Percentiles rank a stretch among this genome's conserved stretches.
phyloP scores from a whole-genome alignment of 2,888 invertebrate genomes.

The Bellardia bayeri region DNA sequence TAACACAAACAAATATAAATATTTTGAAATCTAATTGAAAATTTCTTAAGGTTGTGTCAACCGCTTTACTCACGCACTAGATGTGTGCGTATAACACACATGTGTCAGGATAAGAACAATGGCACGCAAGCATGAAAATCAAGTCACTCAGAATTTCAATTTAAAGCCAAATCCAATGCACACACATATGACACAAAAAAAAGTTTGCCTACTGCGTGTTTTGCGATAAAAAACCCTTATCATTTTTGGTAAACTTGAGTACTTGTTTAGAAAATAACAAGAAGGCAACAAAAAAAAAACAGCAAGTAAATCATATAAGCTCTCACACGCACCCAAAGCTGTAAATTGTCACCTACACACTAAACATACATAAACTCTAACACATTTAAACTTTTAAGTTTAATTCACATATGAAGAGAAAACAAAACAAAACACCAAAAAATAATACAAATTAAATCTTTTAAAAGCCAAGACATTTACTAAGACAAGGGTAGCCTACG shows the following conservation, averaged over 20 bases:
- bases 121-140: slow-evolving; percentile 61
- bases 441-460: slow-evolving; percentile 69
- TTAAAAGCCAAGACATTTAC: slow-evolving; percentile 63
- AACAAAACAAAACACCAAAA: slow-evolving; percentile 5
- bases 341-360: slow-evolving; percentile 65
- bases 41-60: slow-evolving; percentile 60
- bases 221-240: slow-evolving; percentile 79
- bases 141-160: slow-evolving; percentile 82
- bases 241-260: slow-evolving; percentile 70
- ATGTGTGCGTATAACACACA: slow-evolving; percentile 72
- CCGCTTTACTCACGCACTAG: slow-evolving; percentile 53
- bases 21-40: slow-evolving; percentile 66
- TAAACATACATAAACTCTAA: slow-evolving; percentile 20
- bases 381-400: background rate
- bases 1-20: slow-evolving; percentile 20
- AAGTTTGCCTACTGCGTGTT: slow-evolving; percentile 58
- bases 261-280: background rate
- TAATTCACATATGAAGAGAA: slow-evolving; percentile 13
- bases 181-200: slow-evolving; percentile 42
- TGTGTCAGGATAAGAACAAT: slow-evolving; percentile 68
- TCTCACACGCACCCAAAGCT: slow-evolving; percentile 62
- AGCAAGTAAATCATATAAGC: slow-evolving; percentile 71
- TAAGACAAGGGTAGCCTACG: slow-evolving; percentile 59
- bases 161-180: slow-evolving; percentile 72
- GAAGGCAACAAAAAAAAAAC: slow-evolving; percentile 51